These are phyloP conservation scores for Esperia sulphurella DNA, from an alignment of 2,888 invertebrate species.

Conservation along the genomic window DNA sequence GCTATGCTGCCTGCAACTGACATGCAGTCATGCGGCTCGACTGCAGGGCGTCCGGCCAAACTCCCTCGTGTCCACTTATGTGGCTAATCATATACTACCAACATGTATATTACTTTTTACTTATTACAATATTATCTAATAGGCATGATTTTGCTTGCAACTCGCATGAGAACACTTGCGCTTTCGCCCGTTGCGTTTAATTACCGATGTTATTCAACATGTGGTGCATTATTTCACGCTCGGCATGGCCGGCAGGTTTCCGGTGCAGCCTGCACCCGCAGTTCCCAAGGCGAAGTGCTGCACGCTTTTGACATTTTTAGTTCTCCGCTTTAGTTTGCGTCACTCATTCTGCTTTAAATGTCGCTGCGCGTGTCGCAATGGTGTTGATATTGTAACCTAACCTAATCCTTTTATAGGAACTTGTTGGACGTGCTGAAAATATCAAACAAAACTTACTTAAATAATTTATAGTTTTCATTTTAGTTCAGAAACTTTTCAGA, in stretches of 20 bases:
- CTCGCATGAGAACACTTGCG: constrained; percentile 69
- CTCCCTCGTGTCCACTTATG: constrained; percentile 21
- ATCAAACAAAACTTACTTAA: background rate
- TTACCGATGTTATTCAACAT: constrained; percentile 68
- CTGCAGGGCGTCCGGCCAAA: constrained; percentile 17
- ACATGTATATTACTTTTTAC: constrained; percentile 25
- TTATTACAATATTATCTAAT: constrained; percentile 40
- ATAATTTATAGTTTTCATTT: background rate
- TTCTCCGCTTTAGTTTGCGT: constrained; percentile 47
- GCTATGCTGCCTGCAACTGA: constrained; percentile 17
- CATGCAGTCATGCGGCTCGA: constrained; percentile 29
- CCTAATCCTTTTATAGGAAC: constrained; percentile 35
- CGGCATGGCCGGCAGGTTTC: constrained; percentile 45
- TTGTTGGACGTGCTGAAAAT: constrained; percentile 2
- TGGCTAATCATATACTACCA: constrained; percentile 34
- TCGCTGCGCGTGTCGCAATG: constrained; percentile 48
- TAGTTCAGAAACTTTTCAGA: background rate
- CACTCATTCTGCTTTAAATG: constrained; percentile 53
- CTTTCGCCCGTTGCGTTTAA: constrained; percentile 67
- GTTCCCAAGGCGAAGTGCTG: constrained; percentile 50
- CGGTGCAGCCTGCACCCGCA: constrained; percentile 44
- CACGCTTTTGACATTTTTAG: constrained; percentile 75
- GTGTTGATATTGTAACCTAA: constrained; percentile 42
- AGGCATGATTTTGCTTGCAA: constrained; percentile 43
- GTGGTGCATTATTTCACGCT: constrained; percentile 68